A percentile compares a stretch with the other conserved stretches of the same genome.
Evolutionary conservation across 2,797 vertebrate genomes (phyloP).

Genomic region (Salmo trutta): DNA sequence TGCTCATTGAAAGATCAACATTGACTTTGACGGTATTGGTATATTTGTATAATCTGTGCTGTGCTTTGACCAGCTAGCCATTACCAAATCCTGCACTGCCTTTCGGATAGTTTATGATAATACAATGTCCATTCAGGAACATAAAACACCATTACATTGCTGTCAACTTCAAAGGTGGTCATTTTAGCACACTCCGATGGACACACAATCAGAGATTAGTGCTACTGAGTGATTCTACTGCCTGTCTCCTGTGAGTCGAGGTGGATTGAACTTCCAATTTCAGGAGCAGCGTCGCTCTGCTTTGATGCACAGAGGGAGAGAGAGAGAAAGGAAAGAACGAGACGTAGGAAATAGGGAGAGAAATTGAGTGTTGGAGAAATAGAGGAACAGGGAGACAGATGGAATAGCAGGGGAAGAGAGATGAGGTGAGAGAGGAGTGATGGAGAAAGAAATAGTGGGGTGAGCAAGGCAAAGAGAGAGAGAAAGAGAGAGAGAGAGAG

Average conservation of each 20-base stretch:
- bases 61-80: neutral
- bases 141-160: neutral
- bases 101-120: neutral
- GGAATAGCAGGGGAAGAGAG: neutral
- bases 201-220: neutral
- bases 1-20: no score
- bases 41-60: no score
- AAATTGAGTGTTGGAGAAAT: neutral
- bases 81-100: neutral
- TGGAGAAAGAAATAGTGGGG: neutral
- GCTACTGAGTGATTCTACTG: neutral
- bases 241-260: neutral
- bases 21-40: no score
- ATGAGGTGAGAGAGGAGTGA: neutral
- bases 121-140: neutral
- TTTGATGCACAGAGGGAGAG: neutral
- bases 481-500: neutral
- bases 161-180: neutral
- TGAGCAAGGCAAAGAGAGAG: neutral
- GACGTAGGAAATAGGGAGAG: neutral
- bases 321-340: neutral
- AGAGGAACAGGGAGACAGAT: neutral
- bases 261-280: neutral
- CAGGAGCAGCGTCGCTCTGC: no score
- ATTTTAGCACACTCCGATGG: neutral